phyloP scores from a whole-genome alignment of 2,797 vertebrate species.

The Novumbra hubbsi region DNA sequence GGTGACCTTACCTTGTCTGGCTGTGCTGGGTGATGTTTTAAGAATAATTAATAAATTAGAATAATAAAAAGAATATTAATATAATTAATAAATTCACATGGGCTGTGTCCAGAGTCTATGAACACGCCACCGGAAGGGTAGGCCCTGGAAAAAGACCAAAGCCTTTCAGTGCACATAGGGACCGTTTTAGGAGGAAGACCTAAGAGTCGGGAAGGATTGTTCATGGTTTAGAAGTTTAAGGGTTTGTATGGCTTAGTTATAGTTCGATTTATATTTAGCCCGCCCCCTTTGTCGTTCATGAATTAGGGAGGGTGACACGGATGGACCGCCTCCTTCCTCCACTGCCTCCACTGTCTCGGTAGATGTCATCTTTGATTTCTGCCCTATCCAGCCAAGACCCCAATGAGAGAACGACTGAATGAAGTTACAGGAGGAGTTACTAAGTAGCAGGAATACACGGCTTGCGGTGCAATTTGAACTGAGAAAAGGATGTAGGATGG shows the following conservation, averaged over 20 bases:
- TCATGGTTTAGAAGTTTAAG: too few relatives aligned
- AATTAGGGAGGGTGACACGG: constrained; percentile 42
- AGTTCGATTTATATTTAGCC: too few relatives aligned
- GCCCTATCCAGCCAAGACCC: not conserved
- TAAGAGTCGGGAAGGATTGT: too few relatives aligned
- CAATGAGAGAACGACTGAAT: not conserved
- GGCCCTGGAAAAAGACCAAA: not conserved
- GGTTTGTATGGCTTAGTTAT: too few relatives aligned
- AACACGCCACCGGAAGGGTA: constrained; percentile 27
- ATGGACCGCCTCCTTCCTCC: constrained; percentile 53
- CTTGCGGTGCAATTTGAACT: not conserved
- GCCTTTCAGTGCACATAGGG: constrained; percentile 4
- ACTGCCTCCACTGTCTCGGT: constrained; percentile 54
- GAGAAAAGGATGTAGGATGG: not conserved
- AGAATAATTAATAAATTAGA: too few relatives aligned
- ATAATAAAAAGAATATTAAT: too few relatives aligned
- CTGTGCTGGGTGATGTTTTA: too few relatives aligned
- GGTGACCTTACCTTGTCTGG: constrained; percentile 23
- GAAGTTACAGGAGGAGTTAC: not conserved
- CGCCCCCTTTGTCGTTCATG: too few relatives aligned
- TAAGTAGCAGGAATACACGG: not conserved
- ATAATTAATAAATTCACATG: too few relatives aligned
- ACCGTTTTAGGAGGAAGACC: not conserved
- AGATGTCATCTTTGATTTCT: not conserved
- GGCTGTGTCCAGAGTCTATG: too few relatives aligned